A percentile compares a stretch with the other conserved stretches of the same genome.
Evolutionary conservation across 2,888 invertebrate genomes (phyloP).

Genomic region (Trissolcus japonicus): DNA sequence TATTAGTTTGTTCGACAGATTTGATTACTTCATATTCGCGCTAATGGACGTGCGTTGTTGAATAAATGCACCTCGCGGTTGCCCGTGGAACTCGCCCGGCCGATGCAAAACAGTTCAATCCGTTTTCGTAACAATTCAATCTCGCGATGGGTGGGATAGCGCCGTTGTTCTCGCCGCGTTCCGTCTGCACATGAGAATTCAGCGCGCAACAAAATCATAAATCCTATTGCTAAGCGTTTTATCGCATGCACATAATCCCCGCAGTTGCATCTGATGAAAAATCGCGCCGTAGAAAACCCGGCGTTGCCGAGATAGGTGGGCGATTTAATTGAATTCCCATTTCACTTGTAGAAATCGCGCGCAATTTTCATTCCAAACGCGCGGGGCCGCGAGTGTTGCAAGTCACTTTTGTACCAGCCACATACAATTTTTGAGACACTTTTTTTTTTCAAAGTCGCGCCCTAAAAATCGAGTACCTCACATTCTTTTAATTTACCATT

Average conservation of each 20-base stretch:
- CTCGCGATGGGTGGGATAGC: slow-evolving; percentile 46
- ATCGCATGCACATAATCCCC: slow-evolving; percentile 43
- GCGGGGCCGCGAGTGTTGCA: no score
- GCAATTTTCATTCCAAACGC: no score
- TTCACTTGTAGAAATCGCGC: slow-evolving; percentile 15
- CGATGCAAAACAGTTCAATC: slow-evolving; percentile 43
- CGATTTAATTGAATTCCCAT: slow-evolving; percentile 43
- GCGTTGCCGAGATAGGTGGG: slow-evolving; percentile 30
- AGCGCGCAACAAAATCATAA: slow-evolving; percentile 40
- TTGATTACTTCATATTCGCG: slow-evolving; percentile 52
- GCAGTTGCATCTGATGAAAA: slow-evolving; percentile 29
- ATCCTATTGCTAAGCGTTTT: slow-evolving; percentile 31
- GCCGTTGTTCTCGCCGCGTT: slow-evolving; percentile 25
- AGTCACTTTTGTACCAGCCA: background rate
- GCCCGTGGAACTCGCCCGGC: slow-evolving; percentile 26
- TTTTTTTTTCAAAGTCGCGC: no score
- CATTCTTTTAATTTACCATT: no score
- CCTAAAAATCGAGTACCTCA: background rate
- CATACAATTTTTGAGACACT: background rate
- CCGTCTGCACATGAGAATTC: slow-evolving; percentile 40
- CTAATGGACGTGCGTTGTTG: slow-evolving; percentile 45
- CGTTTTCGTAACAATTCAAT: slow-evolving; percentile 52
- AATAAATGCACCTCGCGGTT: slow-evolving; percentile 28
- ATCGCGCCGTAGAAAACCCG: slow-evolving; percentile 9
- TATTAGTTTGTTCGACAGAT: slow-evolving; percentile 49